phyloP scores from a whole-genome alignment of 2,113 vertebrate genomes.

The Leiothrix lutea region DNA sequence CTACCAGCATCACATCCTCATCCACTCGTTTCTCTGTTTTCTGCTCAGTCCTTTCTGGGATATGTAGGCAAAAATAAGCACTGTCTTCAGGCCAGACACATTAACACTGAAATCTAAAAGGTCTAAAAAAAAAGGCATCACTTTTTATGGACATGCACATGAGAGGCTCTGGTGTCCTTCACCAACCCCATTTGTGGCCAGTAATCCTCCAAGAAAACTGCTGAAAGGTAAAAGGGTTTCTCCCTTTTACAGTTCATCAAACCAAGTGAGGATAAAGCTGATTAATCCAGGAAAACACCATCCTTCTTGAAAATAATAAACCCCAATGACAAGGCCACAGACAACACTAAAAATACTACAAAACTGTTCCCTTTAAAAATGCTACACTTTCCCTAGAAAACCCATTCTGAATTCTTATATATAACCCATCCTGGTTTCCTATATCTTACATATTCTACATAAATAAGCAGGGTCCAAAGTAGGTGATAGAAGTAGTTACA shows the following conservation, averaged over 20 bases:
- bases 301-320: not conserved
- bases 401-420: not conserved
- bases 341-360: not conserved
- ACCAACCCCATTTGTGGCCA: not conserved
- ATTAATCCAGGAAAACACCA: not conserved
- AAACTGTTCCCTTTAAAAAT: not conserved
- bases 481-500: not conserved
- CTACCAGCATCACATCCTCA: not conserved
- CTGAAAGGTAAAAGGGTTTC: not conserved
- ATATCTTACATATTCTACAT: not conserved
- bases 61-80: not conserved
- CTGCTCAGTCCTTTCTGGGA: not conserved
- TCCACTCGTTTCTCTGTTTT: not conserved
- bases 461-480: not conserved
- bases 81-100: not conserved
- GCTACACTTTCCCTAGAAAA: not conserved
- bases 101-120: not conserved
- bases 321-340: not conserved
- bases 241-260: not conserved
- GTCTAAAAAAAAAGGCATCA: not conserved
- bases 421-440: not conserved
- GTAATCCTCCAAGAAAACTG: not conserved
- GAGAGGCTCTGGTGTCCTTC: not conserved
- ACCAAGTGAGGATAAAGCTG: not conserved
- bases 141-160: not conserved